A percentile compares a stretch with the other conserved stretches of the same genome.
Evolutionary conservation across 2,888 invertebrate genomes (phyloP).

Genomic region (Pimpla rufipes): DNA sequence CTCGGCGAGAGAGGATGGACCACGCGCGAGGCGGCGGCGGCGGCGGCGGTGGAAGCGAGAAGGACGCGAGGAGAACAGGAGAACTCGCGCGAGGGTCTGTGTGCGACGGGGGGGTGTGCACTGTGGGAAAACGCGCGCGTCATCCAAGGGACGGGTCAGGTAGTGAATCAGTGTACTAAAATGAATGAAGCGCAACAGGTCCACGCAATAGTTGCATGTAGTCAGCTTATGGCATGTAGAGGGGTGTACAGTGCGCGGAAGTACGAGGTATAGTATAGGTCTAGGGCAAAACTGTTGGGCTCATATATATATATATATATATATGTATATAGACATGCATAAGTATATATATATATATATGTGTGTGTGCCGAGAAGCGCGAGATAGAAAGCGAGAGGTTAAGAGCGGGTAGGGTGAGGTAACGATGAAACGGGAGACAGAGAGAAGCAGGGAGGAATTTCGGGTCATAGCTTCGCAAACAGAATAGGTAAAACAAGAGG

Average conservation of each 20-base stretch:
- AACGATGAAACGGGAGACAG: constrained; percentile 46
- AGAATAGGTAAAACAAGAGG: constrained; percentile 73
- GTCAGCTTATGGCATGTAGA: constrained; percentile 75
- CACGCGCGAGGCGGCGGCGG: constrained; percentile 4
- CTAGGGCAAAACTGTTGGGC: constrained; percentile 68
- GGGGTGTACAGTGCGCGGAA: constrained; percentile 29
- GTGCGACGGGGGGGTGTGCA: constrained; percentile 3
- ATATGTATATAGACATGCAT: not conserved
- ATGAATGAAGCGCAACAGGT: constrained; percentile 82
- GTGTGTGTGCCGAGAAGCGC: constrained; percentile 24
- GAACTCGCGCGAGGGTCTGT: constrained; percentile 2
- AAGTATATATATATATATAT: constrained; percentile 51
- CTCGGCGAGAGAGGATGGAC: constrained; percentile 39
- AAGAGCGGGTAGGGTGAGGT: constrained; percentile 29
- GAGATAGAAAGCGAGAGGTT: constrained; percentile 45
- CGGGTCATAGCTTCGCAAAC: constrained; percentile 72
- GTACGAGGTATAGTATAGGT: constrained; percentile 49
- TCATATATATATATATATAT: constrained; percentile 46
- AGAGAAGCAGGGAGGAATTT: constrained; percentile 64
- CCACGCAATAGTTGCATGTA: constrained; percentile 77
- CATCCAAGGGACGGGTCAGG: constrained; percentile 76
- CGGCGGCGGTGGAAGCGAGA: constrained; percentile 57
- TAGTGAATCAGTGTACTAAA: constrained; percentile 80
- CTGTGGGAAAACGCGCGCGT: constrained; percentile 68
- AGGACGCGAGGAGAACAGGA: constrained; percentile 25